These are phyloP conservation scores for Loripinus fragilis DNA, from an alignment of 2,888 invertebrate species.

Conservation along the genomic window DNA sequence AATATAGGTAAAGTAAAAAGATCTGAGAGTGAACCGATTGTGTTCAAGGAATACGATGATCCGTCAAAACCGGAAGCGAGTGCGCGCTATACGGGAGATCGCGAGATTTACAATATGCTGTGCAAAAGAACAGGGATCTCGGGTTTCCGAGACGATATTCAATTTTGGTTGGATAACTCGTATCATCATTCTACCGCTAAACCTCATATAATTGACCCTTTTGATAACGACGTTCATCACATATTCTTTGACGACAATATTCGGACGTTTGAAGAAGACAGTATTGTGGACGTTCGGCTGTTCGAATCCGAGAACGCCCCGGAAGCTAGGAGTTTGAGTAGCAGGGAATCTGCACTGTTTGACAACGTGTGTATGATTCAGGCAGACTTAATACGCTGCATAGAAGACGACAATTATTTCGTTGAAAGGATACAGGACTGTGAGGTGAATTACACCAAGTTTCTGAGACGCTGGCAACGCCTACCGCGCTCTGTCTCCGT, in stretches of 20 bases:
- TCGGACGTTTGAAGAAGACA: constrained; percentile 80
- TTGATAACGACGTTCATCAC: constrained; percentile 77
- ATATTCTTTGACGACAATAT: constrained; percentile 83
- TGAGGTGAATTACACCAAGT: constrained; percentile 73
- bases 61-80: constrained; percentile 32
- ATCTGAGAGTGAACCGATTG: constrained; percentile 55
- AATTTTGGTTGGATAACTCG: constrained; percentile 77
- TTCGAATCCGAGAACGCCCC: constrained; percentile 64
- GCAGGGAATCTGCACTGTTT: constrained; percentile 70
- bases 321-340: constrained; percentile 68
- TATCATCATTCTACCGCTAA: constrained; percentile 79
- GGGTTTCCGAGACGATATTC: constrained; percentile 81
- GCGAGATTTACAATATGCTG: constrained; percentile 77
- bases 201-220: constrained; percentile 80
- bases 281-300: constrained; percentile 80
- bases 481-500: constrained; percentile 41
- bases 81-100: constrained; percentile 57
- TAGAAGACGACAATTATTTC: constrained; percentile 79
- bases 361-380: constrained; percentile 80
- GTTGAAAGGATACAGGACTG: constrained; percentile 74
- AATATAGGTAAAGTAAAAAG: constrained; percentile 72
- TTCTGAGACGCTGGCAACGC: constrained; percentile 46
- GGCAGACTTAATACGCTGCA: constrained; percentile 80
- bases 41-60: constrained; percentile 46
- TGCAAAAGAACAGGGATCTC: constrained; percentile 73